A percentile compares a stretch with the other conserved stretches of the same genome.
Conservation (phyloP, 1,140 invertebrate species). For the Neodiprion lecontei region DNA sequence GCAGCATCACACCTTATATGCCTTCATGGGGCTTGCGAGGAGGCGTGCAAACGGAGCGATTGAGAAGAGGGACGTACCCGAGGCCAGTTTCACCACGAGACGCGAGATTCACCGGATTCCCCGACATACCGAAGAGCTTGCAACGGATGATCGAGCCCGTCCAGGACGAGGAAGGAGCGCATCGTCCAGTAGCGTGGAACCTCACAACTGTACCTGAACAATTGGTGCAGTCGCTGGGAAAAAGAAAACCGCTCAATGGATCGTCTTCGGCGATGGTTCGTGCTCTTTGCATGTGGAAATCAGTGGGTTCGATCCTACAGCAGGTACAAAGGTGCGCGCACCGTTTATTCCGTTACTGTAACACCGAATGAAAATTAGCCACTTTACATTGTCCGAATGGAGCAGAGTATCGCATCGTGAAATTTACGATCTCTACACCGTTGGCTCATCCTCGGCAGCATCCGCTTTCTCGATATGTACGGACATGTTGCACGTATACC, state of each 20-base stretch:
- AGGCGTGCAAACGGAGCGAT: conserved; percentile 41
- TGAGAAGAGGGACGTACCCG: neutral
- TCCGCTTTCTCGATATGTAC: conserved; percentile 36
- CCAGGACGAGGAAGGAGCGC: neutral
- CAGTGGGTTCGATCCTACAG: too few relatives aligned
- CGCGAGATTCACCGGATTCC: conserved; percentile 5
- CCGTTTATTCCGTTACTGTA: too few relatives aligned
- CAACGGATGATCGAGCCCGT: neutral
- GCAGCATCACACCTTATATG: conserved; percentile 63
- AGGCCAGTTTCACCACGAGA: neutral
- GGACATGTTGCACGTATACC: neutral
- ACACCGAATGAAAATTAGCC: neutral
- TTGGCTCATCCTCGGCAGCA: conserved; percentile 27
- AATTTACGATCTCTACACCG: conserved; percentile 25
- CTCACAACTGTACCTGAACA: too few relatives aligned
- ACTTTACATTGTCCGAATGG: neutral
- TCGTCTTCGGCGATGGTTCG: too few relatives aligned
- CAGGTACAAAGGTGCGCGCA: too few relatives aligned
- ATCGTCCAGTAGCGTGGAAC: too few relatives aligned
- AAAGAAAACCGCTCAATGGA: too few relatives aligned
- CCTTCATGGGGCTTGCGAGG: conserved; percentile 54
- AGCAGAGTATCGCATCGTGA: neutral
- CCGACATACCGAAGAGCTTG: neutral
- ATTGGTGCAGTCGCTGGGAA: too few relatives aligned
- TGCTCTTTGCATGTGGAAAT: too few relatives aligned